A percentile compares a stretch with the other conserved stretches of the same genome.
Evolutionary conservation across 2,113 vertebrate species (phyloP).

Genomic region (Tychaedon coryphoeus): DNA sequence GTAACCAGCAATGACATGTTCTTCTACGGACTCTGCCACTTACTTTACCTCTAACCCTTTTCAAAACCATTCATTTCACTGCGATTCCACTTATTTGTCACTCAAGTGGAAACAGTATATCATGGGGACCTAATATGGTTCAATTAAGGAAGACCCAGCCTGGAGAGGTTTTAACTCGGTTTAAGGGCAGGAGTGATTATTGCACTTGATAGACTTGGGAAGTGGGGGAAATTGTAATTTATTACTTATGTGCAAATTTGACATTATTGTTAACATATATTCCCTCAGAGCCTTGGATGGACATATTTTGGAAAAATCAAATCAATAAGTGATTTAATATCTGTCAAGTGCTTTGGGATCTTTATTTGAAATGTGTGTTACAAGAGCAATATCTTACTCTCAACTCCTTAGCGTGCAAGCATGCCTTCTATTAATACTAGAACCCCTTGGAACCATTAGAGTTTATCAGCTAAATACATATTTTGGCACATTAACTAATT

Average conservation of each 20-base stretch:
- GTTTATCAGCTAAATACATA: conserved; percentile 70
- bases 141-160: background rate
- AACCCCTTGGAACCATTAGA: conserved; percentile 64
- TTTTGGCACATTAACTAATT: conserved; percentile 71
- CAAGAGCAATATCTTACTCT: conserved; percentile 28
- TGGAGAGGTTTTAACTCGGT: background rate
- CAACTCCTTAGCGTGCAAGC: conserved; percentile 32
- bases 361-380: background rate
- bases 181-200: conserved; percentile 18
- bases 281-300: conserved; percentile 25
- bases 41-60: background rate
- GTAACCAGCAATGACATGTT: background rate
- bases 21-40: background rate
- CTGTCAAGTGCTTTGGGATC: conserved; percentile 60
- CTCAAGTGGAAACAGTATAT: background rate
- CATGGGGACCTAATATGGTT: background rate
- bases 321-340: conserved; percentile 63
- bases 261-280: conserved; percentile 44
- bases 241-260: conserved; percentile 48
- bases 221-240: conserved; percentile 30
- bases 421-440: conserved; percentile 53
- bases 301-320: conserved; percentile 65
- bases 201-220: conserved; percentile 30
- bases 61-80: background rate
- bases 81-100: background rate